A percentile compares a stretch with the other conserved stretches of the same genome.
phyloP scores from a whole-genome alignment of 1,140 invertebrate species.

The Grapholita molesta region DNA sequence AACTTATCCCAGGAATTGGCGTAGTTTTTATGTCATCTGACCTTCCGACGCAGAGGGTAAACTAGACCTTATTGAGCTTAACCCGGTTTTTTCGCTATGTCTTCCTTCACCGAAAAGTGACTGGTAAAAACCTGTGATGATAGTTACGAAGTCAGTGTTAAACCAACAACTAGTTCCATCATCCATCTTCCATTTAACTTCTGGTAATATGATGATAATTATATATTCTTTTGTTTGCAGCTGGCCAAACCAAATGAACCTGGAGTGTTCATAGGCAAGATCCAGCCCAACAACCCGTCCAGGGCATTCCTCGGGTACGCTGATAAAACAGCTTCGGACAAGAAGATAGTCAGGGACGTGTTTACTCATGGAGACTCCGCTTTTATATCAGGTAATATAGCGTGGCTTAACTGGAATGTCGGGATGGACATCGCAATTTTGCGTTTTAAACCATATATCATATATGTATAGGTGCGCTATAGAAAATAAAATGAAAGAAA shows the following conservation, averaged over 20 bases:
- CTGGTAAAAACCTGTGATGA: too few species aligned
- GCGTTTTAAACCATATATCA: too few species aligned
- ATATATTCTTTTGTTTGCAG: conserved; percentile 29
- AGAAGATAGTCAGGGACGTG: conserved; percentile 95
- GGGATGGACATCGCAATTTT: too few species aligned
- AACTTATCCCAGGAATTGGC: too few species aligned
- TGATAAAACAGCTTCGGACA: conserved; percentile 94
- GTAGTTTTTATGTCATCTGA: too few species aligned
- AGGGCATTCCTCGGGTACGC: conserved; percentile 95
- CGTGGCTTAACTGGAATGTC: neutral
- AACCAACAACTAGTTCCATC: neutral
- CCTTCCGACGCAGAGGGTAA: too few species aligned
- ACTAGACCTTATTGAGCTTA: neutral
- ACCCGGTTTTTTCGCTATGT: too few species aligned
- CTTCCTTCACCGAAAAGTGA: too few species aligned
- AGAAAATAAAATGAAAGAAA: too few species aligned
- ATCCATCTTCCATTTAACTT: neutral
- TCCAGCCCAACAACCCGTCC: conserved; percentile 90
- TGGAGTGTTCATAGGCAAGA: conserved; percentile 98
- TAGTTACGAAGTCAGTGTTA: too few species aligned
- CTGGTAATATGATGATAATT: neutral
- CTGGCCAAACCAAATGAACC: conserved; percentile 86
- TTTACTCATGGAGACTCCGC: conserved; percentile 94
- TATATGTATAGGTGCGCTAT: too few species aligned
- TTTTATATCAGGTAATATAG: conserved; percentile 89